Base-by-base conservation (phyloP, 2,113 vertebrate species). In the Callospermophilus lateralis region DNA sequence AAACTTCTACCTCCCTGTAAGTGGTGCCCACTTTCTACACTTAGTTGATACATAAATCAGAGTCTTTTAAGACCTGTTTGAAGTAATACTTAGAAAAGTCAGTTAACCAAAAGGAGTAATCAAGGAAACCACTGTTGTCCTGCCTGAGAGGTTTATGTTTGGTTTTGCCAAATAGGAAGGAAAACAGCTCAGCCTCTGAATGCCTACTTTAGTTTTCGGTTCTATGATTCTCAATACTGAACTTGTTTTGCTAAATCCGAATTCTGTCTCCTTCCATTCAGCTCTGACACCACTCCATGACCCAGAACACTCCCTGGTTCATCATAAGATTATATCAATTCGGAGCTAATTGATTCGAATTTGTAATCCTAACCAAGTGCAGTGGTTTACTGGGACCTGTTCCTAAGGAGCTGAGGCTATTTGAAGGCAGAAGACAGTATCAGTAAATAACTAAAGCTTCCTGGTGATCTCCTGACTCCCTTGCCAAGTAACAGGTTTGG, bases 221-320 rank as follows among this genome's bases (percentile, higher is more conserved):
- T 61, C 39, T 73, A 24, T 55, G 17, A 22, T 48, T 28, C 32
- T 72, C 13, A 2, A 11, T 16, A 6, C 39, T 24, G 19, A 39
- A 4, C 1, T 0, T 4, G 8, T 22, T 7, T 93, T 39, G 28
- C 58, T 63, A 1, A 30, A 16, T 48, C 37, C 55, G 77, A 1
- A 9, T 67, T n/a, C 85, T 74, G 73, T 48, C 1, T 15, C 13
- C 16, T 48, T 76, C 32, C 16, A 8, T 22, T 45, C 65, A 1
- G 32, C 70, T 11, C 0, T 8, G 8, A n/a, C 1, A 3, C 22
- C 55, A 1, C 37, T 22, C 63, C 2, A 1, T 58, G 65, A 26
- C 42, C 45, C 80, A 7, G n/a, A 67, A 72, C 9, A 32, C 53
- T 24, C 15, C 34, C 20, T 30, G 37, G 2, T 67, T 77, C 20